Evolutionary conservation across 1,140 invertebrate genomes (phyloP).

Genomic region (Charaxes varanes): DNA sequence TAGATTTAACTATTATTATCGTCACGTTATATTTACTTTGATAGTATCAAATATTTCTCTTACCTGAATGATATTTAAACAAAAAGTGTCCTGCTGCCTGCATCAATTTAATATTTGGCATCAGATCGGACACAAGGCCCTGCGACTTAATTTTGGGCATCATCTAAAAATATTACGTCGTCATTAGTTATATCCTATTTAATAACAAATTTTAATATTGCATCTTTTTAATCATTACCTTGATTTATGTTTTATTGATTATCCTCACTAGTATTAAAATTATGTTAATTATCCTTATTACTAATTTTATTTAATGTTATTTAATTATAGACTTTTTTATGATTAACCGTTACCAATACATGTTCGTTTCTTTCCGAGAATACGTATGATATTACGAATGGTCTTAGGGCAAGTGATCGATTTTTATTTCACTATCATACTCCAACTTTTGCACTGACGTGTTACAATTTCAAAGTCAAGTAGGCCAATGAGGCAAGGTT

Average conservation of each 20-base stretch:
- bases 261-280: no score
- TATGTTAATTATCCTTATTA: no score
- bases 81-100: slow-evolving; percentile 84
- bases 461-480: slow-evolving; percentile 45
- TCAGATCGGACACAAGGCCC: slow-evolving; percentile 86
- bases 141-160: slow-evolving; percentile 63
- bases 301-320: neutral
- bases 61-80: slow-evolving; percentile 83
- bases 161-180: slow-evolving; percentile 60
- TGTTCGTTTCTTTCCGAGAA: no score
- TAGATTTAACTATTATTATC: no score
- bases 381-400: slow-evolving; percentile 21
- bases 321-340: neutral
- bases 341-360: no score
- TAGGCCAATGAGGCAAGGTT: slow-evolving; percentile 23
- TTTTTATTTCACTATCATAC: slow-evolving; percentile 34
- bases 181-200: no score
- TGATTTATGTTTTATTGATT: no score
- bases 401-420: slow-evolving; percentile 31
- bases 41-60: no score
- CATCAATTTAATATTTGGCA: slow-evolving; percentile 88
- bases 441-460: slow-evolving; percentile 44
- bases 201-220: slow-evolving; percentile 1
- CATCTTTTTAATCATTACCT: neutral
- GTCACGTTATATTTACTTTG: no score